Evolutionary conservation across 2,797 vertebrate species (phyloP).

Genomic region (Arctocebus calabarensis): DNA sequence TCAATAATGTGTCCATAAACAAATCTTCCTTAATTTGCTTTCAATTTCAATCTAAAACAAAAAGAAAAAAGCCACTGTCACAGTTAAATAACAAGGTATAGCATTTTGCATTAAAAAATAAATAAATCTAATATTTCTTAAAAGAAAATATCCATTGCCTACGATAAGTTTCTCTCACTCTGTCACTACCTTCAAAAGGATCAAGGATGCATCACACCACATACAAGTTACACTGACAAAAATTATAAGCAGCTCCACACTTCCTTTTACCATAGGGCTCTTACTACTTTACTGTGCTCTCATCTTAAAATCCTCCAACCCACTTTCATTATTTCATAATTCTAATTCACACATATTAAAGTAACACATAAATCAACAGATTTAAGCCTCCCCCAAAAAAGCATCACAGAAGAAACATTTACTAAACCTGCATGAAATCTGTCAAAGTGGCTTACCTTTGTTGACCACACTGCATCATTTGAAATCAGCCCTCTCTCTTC

Average conservation of each 20-base stretch:
- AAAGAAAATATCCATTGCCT: background rate
- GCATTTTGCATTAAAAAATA: background rate
- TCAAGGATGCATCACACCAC: background rate
- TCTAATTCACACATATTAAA: conserved; percentile 14
- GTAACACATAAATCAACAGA: background rate
- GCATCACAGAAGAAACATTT: background rate
- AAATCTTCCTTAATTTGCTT: conserved; percentile 25
- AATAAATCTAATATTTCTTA: background rate
- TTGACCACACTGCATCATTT: conserved; percentile 91
- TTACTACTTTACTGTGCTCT: background rate
- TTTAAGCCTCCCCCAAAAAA: background rate
- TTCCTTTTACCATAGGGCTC: background rate
- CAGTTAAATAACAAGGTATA: conserved; percentile 1
- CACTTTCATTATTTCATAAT: background rate
- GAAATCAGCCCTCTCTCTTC: conserved; percentile 91
- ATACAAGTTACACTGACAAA: background rate
- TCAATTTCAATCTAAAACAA: conserved; percentile 42
- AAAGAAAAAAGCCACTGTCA: background rate
- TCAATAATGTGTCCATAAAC: background rate
- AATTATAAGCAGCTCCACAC: background rate
- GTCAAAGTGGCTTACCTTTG: conserved; percentile 90
- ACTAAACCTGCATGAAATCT: background rate
- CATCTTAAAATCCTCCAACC: background rate
- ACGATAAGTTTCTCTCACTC: background rate
- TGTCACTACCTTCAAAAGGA: background rate